phyloP scores from a whole-genome alignment of 2,113 vertebrate species.

The Struthio camelus region DNA sequence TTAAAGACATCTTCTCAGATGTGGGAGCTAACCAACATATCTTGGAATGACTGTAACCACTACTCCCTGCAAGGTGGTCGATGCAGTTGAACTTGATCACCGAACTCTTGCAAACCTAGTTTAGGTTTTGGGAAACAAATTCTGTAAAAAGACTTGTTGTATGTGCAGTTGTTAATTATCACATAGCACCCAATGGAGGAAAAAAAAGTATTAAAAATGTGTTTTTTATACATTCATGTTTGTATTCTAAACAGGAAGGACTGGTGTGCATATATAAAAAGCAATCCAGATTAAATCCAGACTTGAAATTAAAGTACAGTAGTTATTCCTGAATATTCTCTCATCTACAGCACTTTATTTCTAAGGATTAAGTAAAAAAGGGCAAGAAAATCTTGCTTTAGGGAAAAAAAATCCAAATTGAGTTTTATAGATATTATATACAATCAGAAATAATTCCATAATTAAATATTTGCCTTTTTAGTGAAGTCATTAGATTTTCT shows the following conservation, averaged over 20 bases:
- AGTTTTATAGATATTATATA: background rate
- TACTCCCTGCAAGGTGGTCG: background rate
- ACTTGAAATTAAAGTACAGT: background rate
- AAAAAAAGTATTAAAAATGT: accelerated
- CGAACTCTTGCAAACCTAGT: background rate
- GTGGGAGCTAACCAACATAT: background rate
- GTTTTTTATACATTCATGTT: background rate
- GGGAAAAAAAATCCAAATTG: background rate
- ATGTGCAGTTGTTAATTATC: background rate
- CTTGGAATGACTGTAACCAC: background rate
- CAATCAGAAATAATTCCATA: background rate
- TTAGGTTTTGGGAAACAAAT: background rate
- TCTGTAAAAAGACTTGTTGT: accelerated
- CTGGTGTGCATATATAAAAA: background rate
- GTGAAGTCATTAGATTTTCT: background rate
- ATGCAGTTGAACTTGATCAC: background rate
- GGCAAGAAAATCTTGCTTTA: background rate
- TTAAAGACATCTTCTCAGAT: background rate
- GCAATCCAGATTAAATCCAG: background rate
- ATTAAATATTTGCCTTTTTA: background rate
- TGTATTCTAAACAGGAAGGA: background rate
- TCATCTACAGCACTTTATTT: background rate
- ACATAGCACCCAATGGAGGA: background rate
- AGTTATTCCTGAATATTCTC: background rate
- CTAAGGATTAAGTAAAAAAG: background rate